Conservation (phyloP, 2,888 invertebrate species). For the Thymelicus acteon region DNA sequence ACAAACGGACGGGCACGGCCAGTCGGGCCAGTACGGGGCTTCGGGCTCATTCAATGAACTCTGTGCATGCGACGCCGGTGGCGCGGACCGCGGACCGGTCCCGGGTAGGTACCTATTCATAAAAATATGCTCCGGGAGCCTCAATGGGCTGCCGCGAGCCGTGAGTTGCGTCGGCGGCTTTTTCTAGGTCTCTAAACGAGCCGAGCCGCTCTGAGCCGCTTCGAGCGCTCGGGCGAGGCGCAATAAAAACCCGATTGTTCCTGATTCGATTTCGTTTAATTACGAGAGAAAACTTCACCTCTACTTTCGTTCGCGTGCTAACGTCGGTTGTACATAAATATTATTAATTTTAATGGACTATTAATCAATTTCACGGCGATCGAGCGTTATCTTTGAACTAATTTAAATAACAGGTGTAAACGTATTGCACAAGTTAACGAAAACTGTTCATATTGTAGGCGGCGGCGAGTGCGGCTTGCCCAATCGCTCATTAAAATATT, state of each 20-base stretch:
- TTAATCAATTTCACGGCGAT: constrained; percentile 61
- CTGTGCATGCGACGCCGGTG: constrained; percentile 71
- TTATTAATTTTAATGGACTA: constrained; percentile 53
- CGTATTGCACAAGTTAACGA: constrained; percentile 69
- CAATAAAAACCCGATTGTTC: constrained; percentile 31
- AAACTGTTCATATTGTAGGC: constrained; percentile 53
- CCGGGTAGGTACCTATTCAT: constrained; percentile 71
- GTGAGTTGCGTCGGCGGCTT: constrained; percentile 57
- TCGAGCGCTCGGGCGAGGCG: constrained; percentile 3
- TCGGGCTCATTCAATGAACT: constrained; percentile 78
- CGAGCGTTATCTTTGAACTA: constrained; percentile 48
- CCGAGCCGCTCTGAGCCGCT: constrained; percentile 13
- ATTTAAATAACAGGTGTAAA: constrained; percentile 57
- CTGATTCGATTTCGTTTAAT: constrained; percentile 43
- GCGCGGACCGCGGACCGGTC: constrained; percentile 73
- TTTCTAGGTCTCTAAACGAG: constrained; percentile 49
- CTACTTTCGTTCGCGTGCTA: constrained; percentile 58
- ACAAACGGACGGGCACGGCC: constrained; percentile 74
- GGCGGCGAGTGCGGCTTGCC: constrained; percentile 51
- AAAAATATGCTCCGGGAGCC: constrained; percentile 77
- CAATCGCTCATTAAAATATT: constrained; percentile 51
- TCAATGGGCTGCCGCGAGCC: constrained; percentile 66
- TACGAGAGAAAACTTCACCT: constrained; percentile 46
- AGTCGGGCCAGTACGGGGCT: no score
- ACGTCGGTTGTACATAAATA: constrained; percentile 51